phyloP scores from a whole-genome alignment of 2,888 invertebrate species.

The Drosophila fungiperda region DNA sequence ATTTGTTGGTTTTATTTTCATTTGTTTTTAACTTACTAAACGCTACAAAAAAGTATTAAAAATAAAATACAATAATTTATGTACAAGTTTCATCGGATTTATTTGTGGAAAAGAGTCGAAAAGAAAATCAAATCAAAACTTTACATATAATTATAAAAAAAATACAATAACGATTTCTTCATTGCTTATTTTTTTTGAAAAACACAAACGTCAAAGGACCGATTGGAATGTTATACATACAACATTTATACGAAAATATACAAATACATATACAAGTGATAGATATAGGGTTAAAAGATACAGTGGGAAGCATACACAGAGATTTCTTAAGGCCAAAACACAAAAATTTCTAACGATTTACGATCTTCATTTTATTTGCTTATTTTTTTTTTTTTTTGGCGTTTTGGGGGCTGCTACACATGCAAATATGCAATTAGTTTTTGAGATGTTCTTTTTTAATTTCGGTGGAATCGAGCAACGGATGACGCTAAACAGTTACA shows the following conservation, averaged over 20 bases:
- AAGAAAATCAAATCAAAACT: constrained; percentile 57
- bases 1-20: constrained; percentile 52
- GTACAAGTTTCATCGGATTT: constrained; percentile 77
- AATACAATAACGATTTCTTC: constrained; percentile 35
- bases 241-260: constrained; percentile 61
- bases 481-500: constrained; percentile 49
- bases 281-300: constrained; percentile 25
- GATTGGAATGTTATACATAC: constrained; percentile 68
- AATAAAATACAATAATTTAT: constrained; percentile 81
- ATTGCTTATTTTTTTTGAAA: constrained; percentile 15
- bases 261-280: constrained; percentile 52
- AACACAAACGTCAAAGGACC: constrained; percentile 43
- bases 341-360: constrained; percentile 39
- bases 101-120: constrained; percentile 56
- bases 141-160: constrained; percentile 37
- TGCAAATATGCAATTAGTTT: constrained; percentile 39
- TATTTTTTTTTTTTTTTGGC: constrained; percentile 54
- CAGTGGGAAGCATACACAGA: constrained; percentile 30
- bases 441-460: constrained; percentile 46
- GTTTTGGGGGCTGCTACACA: constrained; percentile 72
- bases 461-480: constrained; percentile 53
- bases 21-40: constrained; percentile 68
- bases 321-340: constrained; percentile 51
- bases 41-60: constrained; percentile 73
- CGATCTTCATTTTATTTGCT: constrained; percentile 5